Percentiles rank a stretch among this genome's conserved stretches.
Evolutionary conservation across 2,797 vertebrate genomes (phyloP).

Genomic region (Xyrichtys novacula): DNA sequence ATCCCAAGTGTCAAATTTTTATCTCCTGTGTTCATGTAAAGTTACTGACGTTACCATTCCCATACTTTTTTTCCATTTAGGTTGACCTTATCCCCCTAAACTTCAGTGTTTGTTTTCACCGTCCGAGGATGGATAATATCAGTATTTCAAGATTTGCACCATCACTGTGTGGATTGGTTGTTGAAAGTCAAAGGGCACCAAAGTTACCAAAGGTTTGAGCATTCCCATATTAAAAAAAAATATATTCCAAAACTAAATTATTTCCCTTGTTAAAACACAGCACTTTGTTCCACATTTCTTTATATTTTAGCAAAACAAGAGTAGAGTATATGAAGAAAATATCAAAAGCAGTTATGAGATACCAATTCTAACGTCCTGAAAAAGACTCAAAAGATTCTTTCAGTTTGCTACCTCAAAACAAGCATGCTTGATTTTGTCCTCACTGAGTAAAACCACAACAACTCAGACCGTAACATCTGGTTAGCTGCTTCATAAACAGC

Average conservation of each 20-base stretch:
- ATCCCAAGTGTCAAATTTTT: constrained; percentile 31
- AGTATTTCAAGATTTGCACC: constrained; percentile 47
- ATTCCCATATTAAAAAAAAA: constrained; percentile 42
- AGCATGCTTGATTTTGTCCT: constrained; percentile 31
- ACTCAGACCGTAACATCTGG: not conserved
- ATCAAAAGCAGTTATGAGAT: constrained; percentile 17
- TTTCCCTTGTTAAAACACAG: constrained; percentile 4
- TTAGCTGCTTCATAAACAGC: constrained; percentile 51
- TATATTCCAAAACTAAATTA: constrained; percentile 10
- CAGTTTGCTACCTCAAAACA: constrained; percentile 72
- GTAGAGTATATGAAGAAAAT: constrained; percentile 36
- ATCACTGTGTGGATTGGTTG: constrained; percentile 29
- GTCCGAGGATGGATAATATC: constrained; percentile 11
- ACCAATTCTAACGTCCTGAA: constrained; percentile 17
- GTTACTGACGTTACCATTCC: constrained; percentile 55
- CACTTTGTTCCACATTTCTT: constrained; percentile 27
- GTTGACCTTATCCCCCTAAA: constrained; percentile 6
- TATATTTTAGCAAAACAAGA: constrained; percentile 47
- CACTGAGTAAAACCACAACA: constrained; percentile 9
- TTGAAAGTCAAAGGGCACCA: constrained; percentile 17
- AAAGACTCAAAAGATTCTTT: constrained; percentile 23
- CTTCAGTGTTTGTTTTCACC: constrained; percentile 26
- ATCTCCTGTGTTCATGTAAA: constrained; percentile 25
- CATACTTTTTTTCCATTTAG: constrained; percentile 24
- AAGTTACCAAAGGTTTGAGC: constrained; percentile 54